Percentiles rank a stretch among this genome's conserved stretches.
Evolutionary conservation across 2,797 vertebrate genomes (phyloP).

Genomic region (Hemitrygon akajei): DNA sequence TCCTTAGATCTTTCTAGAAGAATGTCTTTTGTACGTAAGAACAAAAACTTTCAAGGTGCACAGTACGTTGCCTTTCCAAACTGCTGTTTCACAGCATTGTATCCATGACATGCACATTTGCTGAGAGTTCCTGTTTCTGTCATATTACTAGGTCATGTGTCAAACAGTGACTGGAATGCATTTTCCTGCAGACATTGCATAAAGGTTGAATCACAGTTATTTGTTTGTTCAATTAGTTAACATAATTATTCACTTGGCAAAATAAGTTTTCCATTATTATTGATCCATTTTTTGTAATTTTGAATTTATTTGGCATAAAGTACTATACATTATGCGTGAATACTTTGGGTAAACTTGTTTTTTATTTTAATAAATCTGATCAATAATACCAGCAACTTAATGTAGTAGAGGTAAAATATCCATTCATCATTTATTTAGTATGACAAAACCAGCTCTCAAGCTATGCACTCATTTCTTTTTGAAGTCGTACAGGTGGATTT

Average conservation of each 20-base stretch:
- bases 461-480: not conserved
- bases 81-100: not conserved
- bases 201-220: not conserved
- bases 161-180: not conserved
- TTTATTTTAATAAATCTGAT: not conserved
- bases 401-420: not conserved
- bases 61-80: not conserved
- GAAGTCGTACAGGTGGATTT: not conserved
- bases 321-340: not conserved
- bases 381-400: not conserved
- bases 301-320: not conserved
- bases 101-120: not conserved
- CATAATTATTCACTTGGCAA: not conserved
- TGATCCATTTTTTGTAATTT: not conserved
- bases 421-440: not conserved
- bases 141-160: not conserved
- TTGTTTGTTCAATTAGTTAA: not conserved
- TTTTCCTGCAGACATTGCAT: not conserved
- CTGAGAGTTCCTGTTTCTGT: not conserved
- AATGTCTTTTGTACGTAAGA: constrained; percentile 1
- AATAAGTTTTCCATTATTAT: not conserved
- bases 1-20: not conserved
- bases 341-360: not conserved
- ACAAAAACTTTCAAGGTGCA: not conserved
- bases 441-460: not conserved